These are phyloP conservation scores for Austrolebias charrua DNA, from an alignment of 2,797 vertebrate species.

Conservation along the genomic window DNA sequence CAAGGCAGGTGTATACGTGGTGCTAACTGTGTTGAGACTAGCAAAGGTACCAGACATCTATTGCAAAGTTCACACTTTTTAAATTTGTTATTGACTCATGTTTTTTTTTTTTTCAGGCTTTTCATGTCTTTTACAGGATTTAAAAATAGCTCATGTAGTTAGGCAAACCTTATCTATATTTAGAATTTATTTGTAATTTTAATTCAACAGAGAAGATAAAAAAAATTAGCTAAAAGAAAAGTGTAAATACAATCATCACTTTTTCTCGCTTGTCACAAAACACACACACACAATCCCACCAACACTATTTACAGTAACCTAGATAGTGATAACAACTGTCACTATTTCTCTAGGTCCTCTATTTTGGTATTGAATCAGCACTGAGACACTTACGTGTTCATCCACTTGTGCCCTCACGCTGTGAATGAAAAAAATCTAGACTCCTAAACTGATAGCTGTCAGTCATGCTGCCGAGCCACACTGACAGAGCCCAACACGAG, in stretches of 20 bases:
- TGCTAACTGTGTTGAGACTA: conserved; percentile 72
- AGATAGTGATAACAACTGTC: conserved; percentile 44
- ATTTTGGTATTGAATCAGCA: conserved; percentile 54
- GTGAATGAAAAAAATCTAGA: conserved; percentile 50
- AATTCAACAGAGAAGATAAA: not conserved
- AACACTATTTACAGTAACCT: conserved; percentile 29
- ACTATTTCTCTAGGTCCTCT: conserved; percentile 46
- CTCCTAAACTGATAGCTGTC: conserved; percentile 75
- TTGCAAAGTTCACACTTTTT: conserved; percentile 67
- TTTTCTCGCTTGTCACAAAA: conserved; percentile 24
- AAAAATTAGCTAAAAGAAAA: conserved; percentile 11
- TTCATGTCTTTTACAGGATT: conserved; percentile 21
- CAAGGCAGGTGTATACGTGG: conserved; percentile 28
- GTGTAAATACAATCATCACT: conserved; percentile 18
- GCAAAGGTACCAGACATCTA: conserved; percentile 39
- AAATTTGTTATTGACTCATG: conserved; percentile 73
- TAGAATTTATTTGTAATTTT: conserved; percentile 5
- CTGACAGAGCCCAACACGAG: conserved; percentile 62
- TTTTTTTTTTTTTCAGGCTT: conserved; percentile 39
- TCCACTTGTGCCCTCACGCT: conserved; percentile 40
- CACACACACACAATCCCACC: conserved; percentile 1
- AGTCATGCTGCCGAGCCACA: conserved; percentile 61
- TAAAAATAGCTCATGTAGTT: conserved; percentile 41
- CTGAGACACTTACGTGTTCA: conserved; percentile 23
- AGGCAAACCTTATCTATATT: conserved; percentile 14